phyloP scores from a whole-genome alignment of 2,113 vertebrate species.

The Trichechus manatus region DNA sequence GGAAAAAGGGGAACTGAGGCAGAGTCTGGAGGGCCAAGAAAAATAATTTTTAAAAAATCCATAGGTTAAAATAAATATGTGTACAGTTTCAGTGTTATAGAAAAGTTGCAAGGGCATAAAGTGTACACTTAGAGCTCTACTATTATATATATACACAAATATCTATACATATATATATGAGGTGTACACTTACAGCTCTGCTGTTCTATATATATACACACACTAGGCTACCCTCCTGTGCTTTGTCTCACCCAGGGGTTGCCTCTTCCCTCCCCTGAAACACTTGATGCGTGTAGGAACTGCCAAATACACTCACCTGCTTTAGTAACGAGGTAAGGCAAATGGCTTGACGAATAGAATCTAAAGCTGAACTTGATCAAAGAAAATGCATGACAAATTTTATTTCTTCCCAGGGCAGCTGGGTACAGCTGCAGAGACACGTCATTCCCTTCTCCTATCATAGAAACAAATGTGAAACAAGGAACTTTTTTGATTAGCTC shows the following conservation, averaged over 20 bases:
- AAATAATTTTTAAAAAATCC: background rate
- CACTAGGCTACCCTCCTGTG: fast-evolving
- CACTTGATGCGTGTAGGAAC: background rate
- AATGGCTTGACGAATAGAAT: slow-evolving; percentile 7
- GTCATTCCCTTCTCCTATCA: slow-evolving; percentile 30
- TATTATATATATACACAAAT: background rate
- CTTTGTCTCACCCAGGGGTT: background rate
- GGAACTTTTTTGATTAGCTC: slow-evolving; percentile 55
- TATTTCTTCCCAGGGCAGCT: slow-evolving; percentile 57
- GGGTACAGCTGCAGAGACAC: slow-evolving; percentile 58
- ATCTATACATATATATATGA: background rate
- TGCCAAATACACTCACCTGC: background rate
- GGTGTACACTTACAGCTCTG: background rate
- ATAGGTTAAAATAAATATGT: background rate
- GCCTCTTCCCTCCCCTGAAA: background rate
- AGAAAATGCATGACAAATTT: slow-evolving; percentile 45
- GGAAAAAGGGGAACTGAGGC: background rate
- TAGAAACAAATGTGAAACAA: slow-evolving; percentile 27
- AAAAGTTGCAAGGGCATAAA: background rate
- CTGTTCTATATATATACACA: background rate
- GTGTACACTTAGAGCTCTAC: background rate
- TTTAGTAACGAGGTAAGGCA: slow-evolving; percentile 30
- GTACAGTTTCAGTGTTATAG: background rate
- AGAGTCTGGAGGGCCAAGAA: background rate
- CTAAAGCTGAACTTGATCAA: slow-evolving; percentile 34